phyloP scores from a whole-genome alignment of 2,888 invertebrate genomes.

The Heliconius aoede region DNA sequence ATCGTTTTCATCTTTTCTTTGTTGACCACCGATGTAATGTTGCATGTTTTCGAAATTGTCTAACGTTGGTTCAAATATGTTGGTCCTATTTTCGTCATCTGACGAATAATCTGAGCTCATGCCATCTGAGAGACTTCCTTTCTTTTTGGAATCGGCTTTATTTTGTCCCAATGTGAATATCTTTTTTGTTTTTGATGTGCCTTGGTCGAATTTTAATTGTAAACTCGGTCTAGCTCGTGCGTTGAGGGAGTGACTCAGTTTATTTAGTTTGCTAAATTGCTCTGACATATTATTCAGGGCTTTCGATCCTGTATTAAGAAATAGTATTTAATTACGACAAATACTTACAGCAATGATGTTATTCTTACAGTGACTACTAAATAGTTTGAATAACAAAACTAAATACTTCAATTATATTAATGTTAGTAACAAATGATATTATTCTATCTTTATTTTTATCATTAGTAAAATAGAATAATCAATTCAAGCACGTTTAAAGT shows the following conservation, averaged over 20 bases:
- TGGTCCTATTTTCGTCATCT: conserved; percentile 80
- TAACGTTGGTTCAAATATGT: conserved; percentile 78
- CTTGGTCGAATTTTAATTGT: conserved; percentile 77
- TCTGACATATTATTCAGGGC: conserved; percentile 93
- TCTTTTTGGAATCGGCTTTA: conserved; percentile 80
- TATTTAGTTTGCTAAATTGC: conserved; percentile 93
- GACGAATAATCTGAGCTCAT: conserved; percentile 82
- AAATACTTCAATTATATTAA: not conserved
- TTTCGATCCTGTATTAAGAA: conserved; percentile 86
- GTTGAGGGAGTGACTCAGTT: conserved; percentile 86
- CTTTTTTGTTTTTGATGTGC: conserved; percentile 72
- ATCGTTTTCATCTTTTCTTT: conserved; percentile 66
- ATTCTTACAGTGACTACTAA: not conserved
- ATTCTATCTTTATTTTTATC: too few species aligned
- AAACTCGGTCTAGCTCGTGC: conserved; percentile 81
- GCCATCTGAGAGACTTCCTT: conserved; percentile 87
- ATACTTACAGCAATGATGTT: not conserved
- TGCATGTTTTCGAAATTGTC: conserved; percentile 80
- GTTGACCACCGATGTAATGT: conserved; percentile 72
- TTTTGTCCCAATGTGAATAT: conserved; percentile 81
- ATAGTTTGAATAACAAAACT: not conserved
- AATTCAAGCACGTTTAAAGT: too few species aligned
- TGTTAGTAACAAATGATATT: too few species aligned
- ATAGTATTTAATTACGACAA: not conserved
- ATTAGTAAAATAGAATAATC: too few species aligned